Evolutionary conservation across 1,140 invertebrate species (phyloP), one percentile per base, ranked within the genome.

Genomic region (Ceratina australensis): DNA sequence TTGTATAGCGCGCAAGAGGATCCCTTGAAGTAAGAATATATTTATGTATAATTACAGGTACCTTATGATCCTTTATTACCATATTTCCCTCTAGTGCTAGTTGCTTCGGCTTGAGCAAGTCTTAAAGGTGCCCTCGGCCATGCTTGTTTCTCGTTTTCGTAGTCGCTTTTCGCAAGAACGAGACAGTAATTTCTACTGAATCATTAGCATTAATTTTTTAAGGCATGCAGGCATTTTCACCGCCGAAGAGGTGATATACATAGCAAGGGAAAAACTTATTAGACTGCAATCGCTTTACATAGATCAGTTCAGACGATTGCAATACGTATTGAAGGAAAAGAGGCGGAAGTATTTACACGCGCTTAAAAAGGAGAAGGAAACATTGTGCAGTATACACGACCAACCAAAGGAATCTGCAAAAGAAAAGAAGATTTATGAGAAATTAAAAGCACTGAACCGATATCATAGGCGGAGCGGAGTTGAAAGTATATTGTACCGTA

Each of bases 221-320:
- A 96, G 96, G 91, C 96, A 97, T 92, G 97, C 97, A 33, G 96
- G 96, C 22, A 95, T 98, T 1, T 98, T 95, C 87, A 97, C 97
- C 1, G 95, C 96, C 0, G 96, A 98, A 87, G 97, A 98, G 91
- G 96, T 96, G 1, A 95, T 96, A 12, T 93, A 94, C 65, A 95
- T 97, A 63, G 94, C 96, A 1, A 93, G 95, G 80, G 94, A 96
- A 69, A 97, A 97, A 87, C 89, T 98, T 72, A 94, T 95, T 12
- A 93, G 95, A 61, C 91, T 98, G 12, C 97, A 98, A 86, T 94
- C 95, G 0, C 92, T 98, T 20, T 98, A 98, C 86, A 95, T 97
- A 63, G 95, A 96, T 47, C 96, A 98, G 88, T 96, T 97, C 87
- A 94, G 95, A 85, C 93, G 96, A 69, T 91, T 98, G 50, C 94